A percentile compares a stretch with the other conserved stretches of the same genome.
These are phyloP conservation scores for Spodoptera frugiperda DNA, from an alignment of 1,140 invertebrate genomes.

Conservation along the genomic window DNA sequence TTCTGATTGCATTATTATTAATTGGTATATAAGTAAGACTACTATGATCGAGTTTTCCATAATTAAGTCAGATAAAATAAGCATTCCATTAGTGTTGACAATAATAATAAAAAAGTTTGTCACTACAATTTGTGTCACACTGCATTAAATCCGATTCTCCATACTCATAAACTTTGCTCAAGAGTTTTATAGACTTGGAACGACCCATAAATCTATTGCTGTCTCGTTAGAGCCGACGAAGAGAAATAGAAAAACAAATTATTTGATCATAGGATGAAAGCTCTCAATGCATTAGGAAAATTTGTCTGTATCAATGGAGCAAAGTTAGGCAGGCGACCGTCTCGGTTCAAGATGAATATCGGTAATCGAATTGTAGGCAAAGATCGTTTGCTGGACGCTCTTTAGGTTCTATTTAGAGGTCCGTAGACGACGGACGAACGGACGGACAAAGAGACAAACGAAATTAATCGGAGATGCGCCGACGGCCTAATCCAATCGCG, in stretches of 20 bases:
- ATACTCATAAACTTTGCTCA: conserved; percentile 2
- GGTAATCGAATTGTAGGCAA: conserved; percentile 77
- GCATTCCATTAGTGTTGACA: not conserved
- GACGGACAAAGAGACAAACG: conserved; percentile 81
- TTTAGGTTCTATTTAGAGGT: conserved; percentile 68
- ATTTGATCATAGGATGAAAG: not conserved
- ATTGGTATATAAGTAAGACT: too few relatives aligned
- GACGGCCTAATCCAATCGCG: conserved; percentile 77
- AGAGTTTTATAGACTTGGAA: not conserved
- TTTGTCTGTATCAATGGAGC: not conserved
- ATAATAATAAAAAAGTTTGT: not conserved
- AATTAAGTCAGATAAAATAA: not conserved
- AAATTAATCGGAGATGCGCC: conserved; percentile 82
- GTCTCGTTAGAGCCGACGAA: not conserved
- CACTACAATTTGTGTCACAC: not conserved
- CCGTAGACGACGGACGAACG: conserved; percentile 46
- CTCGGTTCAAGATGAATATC: conserved; percentile 63
- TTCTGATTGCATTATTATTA: too few relatives aligned
- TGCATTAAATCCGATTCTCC: not conserved
- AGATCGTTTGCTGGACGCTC: conserved; percentile 72
- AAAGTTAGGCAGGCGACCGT: not conserved
- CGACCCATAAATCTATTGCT: conserved; percentile 13
- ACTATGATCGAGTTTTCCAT: not conserved
- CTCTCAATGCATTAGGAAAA: conserved; percentile 15
- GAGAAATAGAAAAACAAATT: not conserved